Evolutionary conservation across 1,140 invertebrate species (phyloP).

Genomic region (Tetranychus cinnabarinus): DNA sequence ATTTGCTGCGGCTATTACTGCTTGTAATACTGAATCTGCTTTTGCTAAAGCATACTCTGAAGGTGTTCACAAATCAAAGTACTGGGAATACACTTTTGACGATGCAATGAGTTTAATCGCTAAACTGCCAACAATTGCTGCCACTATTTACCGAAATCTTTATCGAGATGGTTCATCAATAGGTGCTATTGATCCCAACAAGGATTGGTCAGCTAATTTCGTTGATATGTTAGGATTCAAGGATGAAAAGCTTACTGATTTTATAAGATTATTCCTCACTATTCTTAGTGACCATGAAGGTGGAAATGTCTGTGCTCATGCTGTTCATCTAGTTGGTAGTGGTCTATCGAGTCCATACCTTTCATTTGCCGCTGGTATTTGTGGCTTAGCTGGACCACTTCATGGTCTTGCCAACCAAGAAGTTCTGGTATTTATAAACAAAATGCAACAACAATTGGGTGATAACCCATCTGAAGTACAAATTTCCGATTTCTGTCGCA

Average conservation of each 20-base stretch:
- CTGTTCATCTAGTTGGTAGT: conserved; percentile 32
- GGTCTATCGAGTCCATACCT: conserved; percentile 35
- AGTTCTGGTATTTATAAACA: conserved; percentile 24
- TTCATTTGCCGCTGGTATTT: conserved; percentile 32
- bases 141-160: conserved; percentile 33
- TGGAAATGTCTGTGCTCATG: conserved; percentile 34
- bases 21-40: conserved; percentile 32
- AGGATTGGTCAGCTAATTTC: conserved; percentile 35
- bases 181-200: conserved; percentile 28
- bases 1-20: conserved; percentile 31
- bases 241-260: conserved; percentile 28
- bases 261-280: conserved; percentile 33
- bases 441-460: conserved; percentile 23
- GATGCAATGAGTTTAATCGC: conserved; percentile 35
- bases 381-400: conserved; percentile 32
- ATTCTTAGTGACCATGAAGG: conserved; percentile 33
- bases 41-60: conserved; percentile 32
- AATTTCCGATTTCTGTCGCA: conserved; percentile 31
- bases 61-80: conserved; percentile 28
- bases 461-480: conserved; percentile 26
- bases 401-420: conserved; percentile 35
- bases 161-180: conserved; percentile 30
- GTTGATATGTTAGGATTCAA: conserved; percentile 31
- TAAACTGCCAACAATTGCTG: conserved; percentile 33
- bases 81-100: conserved; percentile 32